Evolutionary conservation across 2,113 vertebrate species (phyloP).

Genomic region (Psilopsiagon aymara): DNA sequence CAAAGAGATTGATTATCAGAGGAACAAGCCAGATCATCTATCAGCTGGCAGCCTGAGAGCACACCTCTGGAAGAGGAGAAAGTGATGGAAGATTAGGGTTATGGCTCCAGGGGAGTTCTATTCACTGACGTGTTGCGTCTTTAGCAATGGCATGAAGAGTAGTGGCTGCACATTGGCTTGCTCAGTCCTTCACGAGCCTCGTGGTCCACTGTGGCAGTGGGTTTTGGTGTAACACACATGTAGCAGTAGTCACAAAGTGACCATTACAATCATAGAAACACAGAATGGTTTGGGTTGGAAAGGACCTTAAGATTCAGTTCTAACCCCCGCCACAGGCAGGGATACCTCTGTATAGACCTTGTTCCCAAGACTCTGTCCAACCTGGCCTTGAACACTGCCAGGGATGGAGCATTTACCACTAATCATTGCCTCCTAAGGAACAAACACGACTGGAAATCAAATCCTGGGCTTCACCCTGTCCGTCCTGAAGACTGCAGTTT

Average conservation of each 20-base stretch:
- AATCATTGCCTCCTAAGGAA: accelerated
- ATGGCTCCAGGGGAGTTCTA: background rate
- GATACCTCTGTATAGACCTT: background rate
- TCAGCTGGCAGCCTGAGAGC: background rate
- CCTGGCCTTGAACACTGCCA: background rate
- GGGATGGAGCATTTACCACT: background rate
- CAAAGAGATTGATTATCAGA: background rate
- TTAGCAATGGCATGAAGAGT: background rate
- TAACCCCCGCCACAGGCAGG: background rate
- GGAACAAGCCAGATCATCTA: background rate
- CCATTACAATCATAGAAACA: background rate
- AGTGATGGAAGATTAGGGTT: background rate
- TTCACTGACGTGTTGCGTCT: accelerated
- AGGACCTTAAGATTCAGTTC: background rate
- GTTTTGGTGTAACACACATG: background rate
- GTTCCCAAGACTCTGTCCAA: background rate
- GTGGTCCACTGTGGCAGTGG: background rate
- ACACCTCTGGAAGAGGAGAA: background rate
- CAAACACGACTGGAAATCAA: background rate
- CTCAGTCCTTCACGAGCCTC: background rate
- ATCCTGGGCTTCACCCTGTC: background rate
- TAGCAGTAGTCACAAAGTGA: background rate
- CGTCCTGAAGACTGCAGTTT: background rate
- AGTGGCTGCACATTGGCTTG: background rate
- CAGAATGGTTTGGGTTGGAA: background rate